Conservation (phyloP, 2,113 vertebrate species). For the Athene noctua region DNA sequence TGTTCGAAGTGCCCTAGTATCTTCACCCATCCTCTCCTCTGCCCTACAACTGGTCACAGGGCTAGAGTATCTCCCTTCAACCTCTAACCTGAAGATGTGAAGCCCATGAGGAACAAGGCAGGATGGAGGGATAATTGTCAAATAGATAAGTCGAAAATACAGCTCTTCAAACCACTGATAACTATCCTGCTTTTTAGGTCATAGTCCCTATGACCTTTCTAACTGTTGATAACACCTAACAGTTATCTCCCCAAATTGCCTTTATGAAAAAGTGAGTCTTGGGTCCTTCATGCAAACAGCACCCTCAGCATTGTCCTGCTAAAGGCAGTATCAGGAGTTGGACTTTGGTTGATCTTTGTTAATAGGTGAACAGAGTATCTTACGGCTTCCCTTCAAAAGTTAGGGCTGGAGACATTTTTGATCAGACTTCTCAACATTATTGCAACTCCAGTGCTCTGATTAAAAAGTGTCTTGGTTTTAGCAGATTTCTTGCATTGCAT, state of each 20-base stretch:
- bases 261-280: not conserved
- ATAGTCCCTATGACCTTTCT: not conserved
- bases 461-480: not conserved
- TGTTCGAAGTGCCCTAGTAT: not conserved
- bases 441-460: not conserved
- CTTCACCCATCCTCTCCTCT: not conserved
- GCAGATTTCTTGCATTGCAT: not conserved
- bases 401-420: not conserved
- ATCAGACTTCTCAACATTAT: not conserved
- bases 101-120: not conserved
- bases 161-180: not conserved
- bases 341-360: not conserved
- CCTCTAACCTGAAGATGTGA: not conserved
- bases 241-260: not conserved
- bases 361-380: not conserved
- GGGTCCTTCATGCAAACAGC: not conserved
- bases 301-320: not conserved
- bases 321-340: not conserved
- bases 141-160: not conserved
- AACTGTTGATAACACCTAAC: not conserved
- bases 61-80: not conserved
- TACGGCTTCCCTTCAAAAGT: not conserved
- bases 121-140: not conserved
- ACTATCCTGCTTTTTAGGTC: not conserved
- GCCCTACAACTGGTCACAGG: not conserved